phyloP scores from a whole-genome alignment of 2,888 invertebrate species.

The Aquatica leii region DNA sequence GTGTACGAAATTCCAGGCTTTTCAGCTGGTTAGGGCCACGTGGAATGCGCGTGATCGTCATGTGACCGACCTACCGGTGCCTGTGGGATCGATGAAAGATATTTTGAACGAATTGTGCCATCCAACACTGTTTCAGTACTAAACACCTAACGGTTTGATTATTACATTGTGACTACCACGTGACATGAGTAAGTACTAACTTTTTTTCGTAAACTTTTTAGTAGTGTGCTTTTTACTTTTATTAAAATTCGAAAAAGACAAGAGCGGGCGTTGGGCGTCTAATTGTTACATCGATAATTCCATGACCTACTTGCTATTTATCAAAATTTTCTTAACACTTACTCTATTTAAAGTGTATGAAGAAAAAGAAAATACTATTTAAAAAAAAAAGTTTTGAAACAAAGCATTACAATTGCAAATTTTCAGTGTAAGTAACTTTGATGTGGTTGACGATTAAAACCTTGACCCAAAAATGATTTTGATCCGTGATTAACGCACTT shows the following conservation, averaged over 20 bases:
- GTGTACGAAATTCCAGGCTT: conserved; percentile 26
- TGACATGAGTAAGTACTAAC: conserved; percentile 54
- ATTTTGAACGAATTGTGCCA: conserved; percentile 36
- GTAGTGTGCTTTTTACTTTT: background rate
- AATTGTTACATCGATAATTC: conserved; percentile 5
- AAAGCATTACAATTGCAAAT: too few relatives aligned
- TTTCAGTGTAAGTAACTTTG: too few relatives aligned
- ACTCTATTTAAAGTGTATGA: too few relatives aligned
- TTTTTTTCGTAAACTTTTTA: too few relatives aligned
- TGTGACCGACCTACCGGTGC: conserved; percentile 49
- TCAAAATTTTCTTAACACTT: background rate
- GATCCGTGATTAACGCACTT: too few relatives aligned
- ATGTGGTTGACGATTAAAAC: too few relatives aligned
- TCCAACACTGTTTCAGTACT: conserved; percentile 42
- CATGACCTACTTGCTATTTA: background rate
- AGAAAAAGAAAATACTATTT: too few relatives aligned
- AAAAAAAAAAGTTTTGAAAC: too few relatives aligned
- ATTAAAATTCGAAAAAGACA: too few relatives aligned
- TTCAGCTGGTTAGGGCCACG: conserved; percentile 46
- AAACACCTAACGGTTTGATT: conserved; percentile 38
- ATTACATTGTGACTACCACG: conserved; percentile 46
- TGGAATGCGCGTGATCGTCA: conserved; percentile 55
- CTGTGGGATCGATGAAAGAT: conserved; percentile 52
- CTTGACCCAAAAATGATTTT: too few relatives aligned
- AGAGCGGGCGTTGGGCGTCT: background rate